Percentiles rank a stretch among this genome's conserved stretches.
phyloP scores from a whole-genome alignment of 1,140 invertebrate species.

The Camponotus vicinus region DNA sequence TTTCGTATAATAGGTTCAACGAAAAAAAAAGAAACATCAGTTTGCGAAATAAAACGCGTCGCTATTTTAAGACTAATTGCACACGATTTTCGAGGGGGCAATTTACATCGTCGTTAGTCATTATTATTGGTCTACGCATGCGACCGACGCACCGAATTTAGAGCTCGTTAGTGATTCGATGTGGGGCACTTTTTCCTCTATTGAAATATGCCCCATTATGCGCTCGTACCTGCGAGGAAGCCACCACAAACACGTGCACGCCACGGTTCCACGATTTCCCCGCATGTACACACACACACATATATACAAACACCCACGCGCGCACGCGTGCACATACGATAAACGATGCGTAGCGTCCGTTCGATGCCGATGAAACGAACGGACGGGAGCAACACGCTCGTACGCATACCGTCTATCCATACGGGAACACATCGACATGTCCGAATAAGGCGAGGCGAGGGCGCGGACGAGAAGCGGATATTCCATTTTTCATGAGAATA shows the following conservation, averaged over 20 bases:
- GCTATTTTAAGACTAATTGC: not conserved
- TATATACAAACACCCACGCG: not conserved
- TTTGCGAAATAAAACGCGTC: not conserved
- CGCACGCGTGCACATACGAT: not conserved
- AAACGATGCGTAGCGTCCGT: conserved; percentile 55
- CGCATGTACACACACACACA: not conserved
- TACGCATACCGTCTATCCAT: conserved; percentile 29
- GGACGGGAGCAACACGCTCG: conserved; percentile 12
- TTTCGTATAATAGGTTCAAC: not conserved
- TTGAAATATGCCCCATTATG: conserved; percentile 47
- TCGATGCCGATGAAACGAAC: conserved; percentile 42
- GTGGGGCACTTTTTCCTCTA: conserved; percentile 50
- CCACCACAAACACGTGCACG: conserved; percentile 58
- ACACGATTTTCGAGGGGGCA: not conserved
- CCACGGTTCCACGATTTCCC: conserved; percentile 55
- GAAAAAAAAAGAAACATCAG: not conserved
- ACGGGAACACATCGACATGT: conserved; percentile 53
- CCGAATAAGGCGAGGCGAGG: conserved; percentile 74
- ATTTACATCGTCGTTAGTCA: conserved; percentile 1
- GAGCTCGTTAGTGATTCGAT: conserved; percentile 40
- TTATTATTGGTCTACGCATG: conserved; percentile 20
- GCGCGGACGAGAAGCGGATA: conserved; percentile 33
- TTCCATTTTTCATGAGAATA: conserved; percentile 28
- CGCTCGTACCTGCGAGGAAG: conserved; percentile 42
- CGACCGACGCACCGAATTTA: conserved; percentile 29